Percentiles rank a stretch among this genome's conserved stretches.
These are phyloP conservation scores for Hoplias malabaricus DNA, from an alignment of 2,113 vertebrate species.

Conservation along the genomic window DNA sequence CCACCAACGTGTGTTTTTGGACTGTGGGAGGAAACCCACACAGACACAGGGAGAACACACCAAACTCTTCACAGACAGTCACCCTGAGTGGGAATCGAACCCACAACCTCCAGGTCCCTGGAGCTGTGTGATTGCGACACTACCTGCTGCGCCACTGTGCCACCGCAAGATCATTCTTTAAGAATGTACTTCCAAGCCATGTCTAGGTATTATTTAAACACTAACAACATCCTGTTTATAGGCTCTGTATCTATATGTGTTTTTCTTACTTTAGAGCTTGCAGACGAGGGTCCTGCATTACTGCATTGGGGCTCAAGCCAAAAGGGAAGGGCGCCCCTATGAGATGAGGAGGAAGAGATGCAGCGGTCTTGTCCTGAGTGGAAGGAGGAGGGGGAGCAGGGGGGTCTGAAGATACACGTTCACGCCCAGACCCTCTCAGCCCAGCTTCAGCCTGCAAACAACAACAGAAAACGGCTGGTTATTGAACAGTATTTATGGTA, in stretches of 20 bases:
- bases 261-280: conserved; percentile 84
- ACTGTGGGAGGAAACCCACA: too few relatives aligned
- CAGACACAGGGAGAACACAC: too few relatives aligned
- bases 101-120: too few relatives aligned
- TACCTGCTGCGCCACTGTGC: too few relatives aligned
- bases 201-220: background rate
- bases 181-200: background rate
- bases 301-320: conserved; percentile 60
- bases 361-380: conserved; percentile 58
- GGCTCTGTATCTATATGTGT: too few relatives aligned
- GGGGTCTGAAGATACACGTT: conserved; percentile 17
- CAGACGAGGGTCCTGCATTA: conserved; percentile 88
- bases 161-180: too few relatives aligned
- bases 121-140: too few relatives aligned
- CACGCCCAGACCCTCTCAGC: conserved; percentile 20
- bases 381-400: background rate
- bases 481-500: background rate
- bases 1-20: too few relatives aligned
- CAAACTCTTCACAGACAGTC: too few relatives aligned
- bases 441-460: conserved; percentile 32
- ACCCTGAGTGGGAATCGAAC: too few relatives aligned
- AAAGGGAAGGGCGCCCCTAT: conserved; percentile 60
- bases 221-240: background rate
- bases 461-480: background rate
- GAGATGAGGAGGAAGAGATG: conserved; percentile 54